Evolutionary conservation across 2,888 invertebrate species (phyloP), one percentile per base, ranked within the genome.

Genomic region (Pseudanteris insignis): DNA sequence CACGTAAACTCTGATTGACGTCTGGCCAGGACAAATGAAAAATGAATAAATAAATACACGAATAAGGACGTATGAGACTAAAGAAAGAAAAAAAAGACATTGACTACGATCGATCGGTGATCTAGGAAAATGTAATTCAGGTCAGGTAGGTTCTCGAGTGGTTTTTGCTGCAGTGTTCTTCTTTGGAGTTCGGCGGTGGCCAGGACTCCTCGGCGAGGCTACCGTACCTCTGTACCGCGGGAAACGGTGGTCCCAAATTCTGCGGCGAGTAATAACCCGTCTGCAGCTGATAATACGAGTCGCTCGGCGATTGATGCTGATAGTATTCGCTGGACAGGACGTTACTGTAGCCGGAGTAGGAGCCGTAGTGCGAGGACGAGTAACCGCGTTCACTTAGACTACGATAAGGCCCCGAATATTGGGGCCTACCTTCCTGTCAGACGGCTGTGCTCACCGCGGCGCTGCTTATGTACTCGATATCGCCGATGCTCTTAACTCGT

Each of bases 401-500:
- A 41, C 78, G 73, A 53, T 78, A 78, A 64, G 79, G 78, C 74
- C 79, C 79, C 75, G 71, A 47, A 62, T 74, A 68, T 14, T 74
- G 77, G 79, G 78, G 73, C 79, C 78, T 71, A 62, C 71, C 74
- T 73, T 79, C 79, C 62, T 79, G 79, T 79, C 79, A 79, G 67
- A 79, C 79, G 14, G 79, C 75, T 13, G 78, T 79, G 65, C 77
- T 78, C 1, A 79, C 79, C 4, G 76, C 74, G 3, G 71, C 72
- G 53, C 67, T 76, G 13, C 73, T 76, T 70, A 78, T 75, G 64
- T 79, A 79, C 32, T 89, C 89, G 70, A 89, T 89, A 77, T 90
- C 89, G 2, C 89, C 88, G 67, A 89, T 89, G 71, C 89, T 89
- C 70, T 88, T 88, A 24, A 89, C 89, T 8, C 89, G 82, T 10